Evolutionary conservation across 2,113 vertebrate species (phyloP).

Genomic region (Platysteira castanea): DNA sequence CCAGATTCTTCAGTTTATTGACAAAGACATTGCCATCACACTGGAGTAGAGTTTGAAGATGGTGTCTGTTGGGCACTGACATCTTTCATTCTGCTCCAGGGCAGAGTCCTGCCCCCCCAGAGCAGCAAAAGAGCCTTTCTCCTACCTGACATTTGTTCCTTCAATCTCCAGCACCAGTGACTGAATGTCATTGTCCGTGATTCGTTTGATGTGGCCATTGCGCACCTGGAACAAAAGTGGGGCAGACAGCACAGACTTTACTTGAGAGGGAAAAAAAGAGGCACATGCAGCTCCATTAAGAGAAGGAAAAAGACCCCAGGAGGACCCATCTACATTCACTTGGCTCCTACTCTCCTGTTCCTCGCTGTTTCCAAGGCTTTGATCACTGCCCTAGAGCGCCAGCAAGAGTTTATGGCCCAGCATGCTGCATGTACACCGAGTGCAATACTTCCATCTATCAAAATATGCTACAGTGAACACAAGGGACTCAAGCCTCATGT

Average conservation of each 20-base stretch:
- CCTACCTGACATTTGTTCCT: slow-evolving; percentile 92
- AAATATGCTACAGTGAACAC: neutral
- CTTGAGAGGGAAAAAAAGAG: neutral
- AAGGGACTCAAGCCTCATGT: neutral
- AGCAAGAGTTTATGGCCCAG: neutral
- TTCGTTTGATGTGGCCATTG: slow-evolving; percentile 94
- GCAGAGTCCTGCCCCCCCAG: neutral
- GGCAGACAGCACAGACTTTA: neutral
- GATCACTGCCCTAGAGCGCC: neutral
- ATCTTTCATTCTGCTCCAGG: neutral
- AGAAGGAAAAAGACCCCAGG: neutral
- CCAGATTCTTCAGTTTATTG: neutral
- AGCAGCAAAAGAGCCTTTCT: neutral
- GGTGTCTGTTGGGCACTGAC: neutral
- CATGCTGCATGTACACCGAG: fast-evolving
- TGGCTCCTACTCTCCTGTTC: neutral
- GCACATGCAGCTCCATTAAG: neutral
- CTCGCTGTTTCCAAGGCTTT: neutral
- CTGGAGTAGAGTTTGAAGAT: neutral
- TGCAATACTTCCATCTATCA: neutral
- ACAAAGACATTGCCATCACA: neutral
- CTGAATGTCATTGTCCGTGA: slow-evolving; percentile 95
- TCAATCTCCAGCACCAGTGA: slow-evolving; percentile 92
- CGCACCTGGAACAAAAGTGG: slow-evolving; percentile 76
- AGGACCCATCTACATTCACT: neutral